Percentiles rank a stretch among this genome's conserved stretches.
Evolutionary conservation across 2,888 invertebrate genomes (phyloP).

Genomic region (Nematopogon swammerdamellus): DNA sequence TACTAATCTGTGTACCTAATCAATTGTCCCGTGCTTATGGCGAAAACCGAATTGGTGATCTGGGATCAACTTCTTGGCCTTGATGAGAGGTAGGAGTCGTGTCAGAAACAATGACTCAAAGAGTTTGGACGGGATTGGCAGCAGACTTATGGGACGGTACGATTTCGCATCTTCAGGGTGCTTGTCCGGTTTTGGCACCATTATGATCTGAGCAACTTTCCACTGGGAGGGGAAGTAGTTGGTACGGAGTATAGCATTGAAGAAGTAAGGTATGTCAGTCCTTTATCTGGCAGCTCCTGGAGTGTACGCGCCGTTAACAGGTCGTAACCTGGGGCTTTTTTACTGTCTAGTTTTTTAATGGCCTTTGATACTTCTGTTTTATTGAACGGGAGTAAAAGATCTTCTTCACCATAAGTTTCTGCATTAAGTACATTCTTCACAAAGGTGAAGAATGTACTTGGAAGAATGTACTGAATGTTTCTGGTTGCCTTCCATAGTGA

Average conservation of each 20-base stretch:
- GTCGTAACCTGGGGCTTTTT: constrained; percentile 14
- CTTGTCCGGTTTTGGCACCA: constrained; percentile 14
- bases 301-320: constrained; percentile 9
- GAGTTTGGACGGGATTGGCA: constrained; percentile 10
- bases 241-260: constrained; percentile 9
- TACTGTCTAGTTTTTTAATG: constrained; percentile 5
- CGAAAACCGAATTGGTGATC: constrained; percentile 10
- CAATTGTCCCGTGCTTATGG: constrained; percentile 5
- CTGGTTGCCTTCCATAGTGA: neutral
- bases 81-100: neutral
- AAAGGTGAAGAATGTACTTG: neutral
- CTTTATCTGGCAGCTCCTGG: constrained; percentile 9
- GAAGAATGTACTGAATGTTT: neutral
- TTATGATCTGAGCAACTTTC: constrained; percentile 13
- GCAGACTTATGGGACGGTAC: constrained; percentile 14
- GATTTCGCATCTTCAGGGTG: constrained; percentile 7
- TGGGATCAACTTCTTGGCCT: constrained; percentile 1
- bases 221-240: constrained; percentile 10
- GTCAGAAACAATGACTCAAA: constrained; percentile 8
- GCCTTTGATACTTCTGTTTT: constrained; percentile 1
- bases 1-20: constrained; percentile 6
- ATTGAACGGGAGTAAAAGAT: neutral
- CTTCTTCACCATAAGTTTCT: neutral
- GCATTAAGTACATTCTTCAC: too few species aligned
- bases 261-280: constrained; percentile 7